Conservation (phyloP, 2,113 vertebrate genomes). For the Chaenogobius annularis region DNA sequence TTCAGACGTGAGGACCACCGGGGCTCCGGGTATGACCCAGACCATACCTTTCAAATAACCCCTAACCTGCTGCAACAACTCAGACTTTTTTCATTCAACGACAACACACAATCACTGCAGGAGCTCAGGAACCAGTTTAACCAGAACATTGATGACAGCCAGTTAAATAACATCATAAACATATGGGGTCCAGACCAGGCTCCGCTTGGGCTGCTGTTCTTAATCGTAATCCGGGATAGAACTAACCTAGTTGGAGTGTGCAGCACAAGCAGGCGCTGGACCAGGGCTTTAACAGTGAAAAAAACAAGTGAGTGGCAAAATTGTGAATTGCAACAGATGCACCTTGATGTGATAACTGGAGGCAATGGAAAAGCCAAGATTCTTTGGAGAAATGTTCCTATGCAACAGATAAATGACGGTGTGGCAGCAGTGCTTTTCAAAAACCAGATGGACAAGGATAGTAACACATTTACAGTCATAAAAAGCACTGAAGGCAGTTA, state of each 20-base stretch:
- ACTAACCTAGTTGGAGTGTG: not conserved
- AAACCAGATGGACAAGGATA: not conserved
- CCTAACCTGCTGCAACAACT: slow-evolving; percentile 44
- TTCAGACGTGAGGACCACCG: slow-evolving; percentile 9
- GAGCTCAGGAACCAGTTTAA: slow-evolving; percentile 40
- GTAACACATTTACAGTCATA: not conserved
- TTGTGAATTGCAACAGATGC: not conserved
- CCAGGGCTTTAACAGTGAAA: not conserved
- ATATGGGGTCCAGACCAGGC: slow-evolving; percentile 43
- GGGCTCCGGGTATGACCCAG: slow-evolving; percentile 51
- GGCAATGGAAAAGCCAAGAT: not conserved
- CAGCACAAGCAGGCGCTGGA: not conserved
- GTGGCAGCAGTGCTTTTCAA: slow-evolving; percentile 34
- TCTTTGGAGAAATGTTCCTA: slow-evolving; percentile 4
- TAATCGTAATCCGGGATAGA: slow-evolving; percentile 45
- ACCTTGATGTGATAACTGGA: not conserved
- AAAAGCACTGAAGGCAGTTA: not conserved
- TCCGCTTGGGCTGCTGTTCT: slow-evolving; percentile 55
- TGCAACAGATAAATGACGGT: not conserved
- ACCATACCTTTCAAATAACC: slow-evolving; percentile 53
- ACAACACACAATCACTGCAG: slow-evolving; percentile 1
- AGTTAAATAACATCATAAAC: slow-evolving; percentile 28
- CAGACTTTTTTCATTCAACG: slow-evolving; percentile 41
- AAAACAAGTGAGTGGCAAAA: not conserved
- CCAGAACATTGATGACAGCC: slow-evolving; percentile 9